Evolutionary conservation across 1,140 invertebrate species (phyloP), one percentile per base, ranked within the genome.

Genomic region (Ceratitis capitata): DNA sequence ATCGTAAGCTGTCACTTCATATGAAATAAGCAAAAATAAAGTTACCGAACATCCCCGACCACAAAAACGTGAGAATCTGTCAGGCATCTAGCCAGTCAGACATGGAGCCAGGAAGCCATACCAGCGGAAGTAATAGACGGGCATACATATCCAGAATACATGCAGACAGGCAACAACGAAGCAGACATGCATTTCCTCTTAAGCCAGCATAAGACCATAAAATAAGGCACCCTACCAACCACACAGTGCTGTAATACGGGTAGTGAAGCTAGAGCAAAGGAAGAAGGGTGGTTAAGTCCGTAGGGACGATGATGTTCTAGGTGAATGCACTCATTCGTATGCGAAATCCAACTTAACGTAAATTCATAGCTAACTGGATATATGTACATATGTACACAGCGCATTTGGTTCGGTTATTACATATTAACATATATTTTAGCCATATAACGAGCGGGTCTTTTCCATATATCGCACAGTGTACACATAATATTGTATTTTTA

Each of bases 301-400:
- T 56, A 23, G n/a, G 23, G 51, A 56, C 51, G 23, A 39, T 29
- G 29, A 88, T 74, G 58, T 26, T 45, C 86, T 91, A 89, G 89
- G 89, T 91, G 89, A 91, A 91, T 91, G 89, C 89, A 91, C 89
- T 88, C 89, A 91, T 91, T 91, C 89, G 82, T 90, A 87, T 88
- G 88, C 56, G 83, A 84, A 82, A 82, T 47, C 78, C 6, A 19
- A 42, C 0, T n/a, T 39, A 69, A 69, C 14, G 26, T 23, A 23
- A 32, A 64, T 29, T 12, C 23, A 35, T 64, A 64, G 4, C 12
- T 29, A 32, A 35, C 12, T n/a, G n/a, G n/a, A n/a, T n/a, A n/a
- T n/a, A n/a, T n/a, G n/a, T n/a, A n/a, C n/a, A n/a, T n/a, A n/a
- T n/a, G n/a, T n/a, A n/a, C n/a, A n/a, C n/a, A n/a, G n/a, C n/a